Evolutionary conservation across 2,888 invertebrate species (phyloP).

Genomic region (Fissipunctia ypsillon): DNA sequence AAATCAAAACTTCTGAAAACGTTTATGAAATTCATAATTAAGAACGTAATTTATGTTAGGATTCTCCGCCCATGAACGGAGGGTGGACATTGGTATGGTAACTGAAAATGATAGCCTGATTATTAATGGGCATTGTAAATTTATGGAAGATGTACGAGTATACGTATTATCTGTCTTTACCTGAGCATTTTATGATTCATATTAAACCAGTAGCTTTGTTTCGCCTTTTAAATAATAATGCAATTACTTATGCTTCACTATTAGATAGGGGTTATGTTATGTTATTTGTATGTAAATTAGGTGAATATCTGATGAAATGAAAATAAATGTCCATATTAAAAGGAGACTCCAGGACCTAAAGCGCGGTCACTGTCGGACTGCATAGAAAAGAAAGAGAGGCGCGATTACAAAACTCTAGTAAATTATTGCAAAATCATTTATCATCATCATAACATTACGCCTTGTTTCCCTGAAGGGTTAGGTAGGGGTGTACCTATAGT

Average conservation of each 20-base stretch:
- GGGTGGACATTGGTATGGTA: slow-evolving; percentile 48
- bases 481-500: no score
- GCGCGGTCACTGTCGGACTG: no score
- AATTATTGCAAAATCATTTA: no score
- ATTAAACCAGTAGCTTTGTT: neutral
- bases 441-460: no score
- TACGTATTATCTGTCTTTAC: slow-evolving; percentile 18
- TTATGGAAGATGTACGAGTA: neutral
- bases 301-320: neutral
- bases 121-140: slow-evolving; percentile 48
- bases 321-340: neutral
- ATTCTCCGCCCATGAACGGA: slow-evolving; percentile 44
- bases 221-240: neutral
- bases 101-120: slow-evolving; percentile 55
- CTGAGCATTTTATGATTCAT: slow-evolving; percentile 1
- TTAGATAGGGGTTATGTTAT: no score
- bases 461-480: no score
- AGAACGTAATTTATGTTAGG: slow-evolving; percentile 55
- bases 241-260: neutral
- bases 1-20: slow-evolving; percentile 60
- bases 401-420: no score
- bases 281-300: no score
- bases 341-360: no score
- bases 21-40: slow-evolving; percentile 59
- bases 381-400: no score